Evolutionary conservation across 2,888 invertebrate genomes (phyloP).

Genomic region (Embidobia sp.): DNA sequence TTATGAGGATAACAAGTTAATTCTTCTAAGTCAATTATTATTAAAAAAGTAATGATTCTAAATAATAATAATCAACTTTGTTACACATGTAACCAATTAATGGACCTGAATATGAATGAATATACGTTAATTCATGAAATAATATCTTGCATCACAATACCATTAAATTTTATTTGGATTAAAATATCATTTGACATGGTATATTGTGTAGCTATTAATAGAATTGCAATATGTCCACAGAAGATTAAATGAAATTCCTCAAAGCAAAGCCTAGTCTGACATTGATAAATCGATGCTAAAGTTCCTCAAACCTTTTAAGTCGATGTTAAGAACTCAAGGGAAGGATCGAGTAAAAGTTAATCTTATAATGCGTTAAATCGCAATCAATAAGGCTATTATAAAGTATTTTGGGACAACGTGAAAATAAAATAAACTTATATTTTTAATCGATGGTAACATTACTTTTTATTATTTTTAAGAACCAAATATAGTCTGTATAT

Average conservation of each 20-base stretch:
- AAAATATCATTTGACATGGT: conserved; percentile 27
- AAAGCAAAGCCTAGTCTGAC: conserved; percentile 50
- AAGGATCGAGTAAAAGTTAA: conserved; percentile 57
- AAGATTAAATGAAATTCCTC: conserved; percentile 55
- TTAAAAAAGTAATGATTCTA: too few species aligned
- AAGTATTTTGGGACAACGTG: conserved; percentile 30
- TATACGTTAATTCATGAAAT: conserved; percentile 6
- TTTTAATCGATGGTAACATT: too few species aligned
- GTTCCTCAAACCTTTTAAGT: conserved; percentile 59
- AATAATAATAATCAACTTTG: too few species aligned
- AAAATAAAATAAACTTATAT: conserved; percentile 27
- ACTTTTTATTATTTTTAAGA: too few species aligned
- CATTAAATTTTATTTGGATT: conserved; percentile 24
- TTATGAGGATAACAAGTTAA: too few species aligned
- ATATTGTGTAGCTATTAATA: conserved; percentile 49
- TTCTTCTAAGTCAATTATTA: too few species aligned
- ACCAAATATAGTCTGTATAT: too few species aligned
- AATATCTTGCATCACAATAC: not conserved
- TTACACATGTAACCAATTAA: too few species aligned
- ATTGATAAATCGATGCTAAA: conserved; percentile 59
- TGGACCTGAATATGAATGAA: too few species aligned
- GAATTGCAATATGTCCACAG: conserved; percentile 47
- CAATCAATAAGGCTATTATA: conserved; percentile 48
- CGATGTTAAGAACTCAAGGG: conserved; percentile 52
- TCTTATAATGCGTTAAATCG: conserved; percentile 57